Evolutionary conservation across 2,797 vertebrate genomes (phyloP), one percentile per base, ranked within the genome.

Genomic region (Lepus oiostolus): DNA sequence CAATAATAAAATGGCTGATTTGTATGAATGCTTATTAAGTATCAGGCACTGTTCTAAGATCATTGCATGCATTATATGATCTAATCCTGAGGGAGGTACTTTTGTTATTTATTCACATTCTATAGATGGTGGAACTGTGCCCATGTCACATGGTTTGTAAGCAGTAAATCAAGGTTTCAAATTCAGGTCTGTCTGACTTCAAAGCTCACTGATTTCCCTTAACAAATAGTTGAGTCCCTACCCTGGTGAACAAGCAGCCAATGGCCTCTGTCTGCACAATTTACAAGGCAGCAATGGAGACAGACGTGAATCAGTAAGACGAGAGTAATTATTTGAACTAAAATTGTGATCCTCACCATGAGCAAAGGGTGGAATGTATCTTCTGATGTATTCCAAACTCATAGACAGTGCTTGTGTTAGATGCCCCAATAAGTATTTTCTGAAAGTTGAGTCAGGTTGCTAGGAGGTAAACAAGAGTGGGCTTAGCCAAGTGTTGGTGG

Each of bases 1-100:
- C 65, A 91, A 75, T 91, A 71, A 74, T 26, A 30, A 88, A 86
- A 30, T 65, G 63, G 72, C 42, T 86, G 22, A 63, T 88, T 88
- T 47, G 42, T 62, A 52, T 76, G 70, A 94, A 42, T 19, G 19
- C 32, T 63, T n/a, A 60, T 38, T 77, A 70, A 58, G 35, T 38
- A 58, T 50, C 26, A 79, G 62, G 71, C 50, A 70, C 50, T 42
- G 22, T 65, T 71, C 24, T 65, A 71, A 87, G 62, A 86, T 35
- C 24, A 60, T 10, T 30, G 2, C 67, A 67, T 19, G 7, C 1
- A 28, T 65, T n/a, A 13, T 30, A 4, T 35, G 50, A 75, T 65
- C 38, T 16, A n/a, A 50, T 85, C 22, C 9, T 82, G 68, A 58
- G 3, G 54, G n/a, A 24, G 62, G 10, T 32, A 71, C 24, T 76